These are phyloP conservation scores for Brachirus orientalis DNA, from an alignment of 2,113 vertebrate species.

Conservation along the genomic window DNA sequence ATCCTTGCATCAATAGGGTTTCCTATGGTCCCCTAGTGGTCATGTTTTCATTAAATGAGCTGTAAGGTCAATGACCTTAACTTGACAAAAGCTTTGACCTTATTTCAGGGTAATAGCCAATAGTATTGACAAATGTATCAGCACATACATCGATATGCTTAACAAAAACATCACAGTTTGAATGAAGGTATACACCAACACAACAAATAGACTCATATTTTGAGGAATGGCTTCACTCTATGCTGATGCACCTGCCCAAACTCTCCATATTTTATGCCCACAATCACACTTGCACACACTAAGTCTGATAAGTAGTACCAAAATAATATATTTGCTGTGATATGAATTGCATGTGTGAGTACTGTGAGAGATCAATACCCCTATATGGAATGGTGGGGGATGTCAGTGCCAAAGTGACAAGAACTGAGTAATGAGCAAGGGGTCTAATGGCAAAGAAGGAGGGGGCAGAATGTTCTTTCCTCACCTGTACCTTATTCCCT, in stretches of 20 bases:
- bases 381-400: slow-evolving; percentile 53
- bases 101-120: slow-evolving; percentile 34
- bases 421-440: slow-evolving; percentile 56
- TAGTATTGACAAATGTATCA: slow-evolving; percentile 57
- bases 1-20: slow-evolving; percentile 7
- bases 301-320: slow-evolving; percentile 29
- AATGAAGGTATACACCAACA: slow-evolving; percentile 28
- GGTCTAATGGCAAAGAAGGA: slow-evolving; percentile 47
- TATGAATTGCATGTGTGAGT: slow-evolving; percentile 63
- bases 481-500: slow-evolving; percentile 14
- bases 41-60: slow-evolving; percentile 48
- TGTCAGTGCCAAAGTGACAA: slow-evolving; percentile 51
- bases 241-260: neutral
- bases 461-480: slow-evolving; percentile 12
- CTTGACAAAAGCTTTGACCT: slow-evolving; percentile 69
- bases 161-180: no score
- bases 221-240: neutral
- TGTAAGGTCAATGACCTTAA: slow-evolving; percentile 51
- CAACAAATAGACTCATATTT: slow-evolving; percentile 1
- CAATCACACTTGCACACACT: slow-evolving; percentile 22
- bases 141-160: slow-evolving; percentile 27
- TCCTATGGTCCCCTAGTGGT: slow-evolving; percentile 4
- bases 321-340: slow-evolving; percentile 61
- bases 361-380: slow-evolving; percentile 68
- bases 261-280: neutral